Evolutionary conservation across 2,888 invertebrate species (phyloP), one percentile per base, ranked within the genome.

Genomic region (Pristionchus entomophagus): DNA sequence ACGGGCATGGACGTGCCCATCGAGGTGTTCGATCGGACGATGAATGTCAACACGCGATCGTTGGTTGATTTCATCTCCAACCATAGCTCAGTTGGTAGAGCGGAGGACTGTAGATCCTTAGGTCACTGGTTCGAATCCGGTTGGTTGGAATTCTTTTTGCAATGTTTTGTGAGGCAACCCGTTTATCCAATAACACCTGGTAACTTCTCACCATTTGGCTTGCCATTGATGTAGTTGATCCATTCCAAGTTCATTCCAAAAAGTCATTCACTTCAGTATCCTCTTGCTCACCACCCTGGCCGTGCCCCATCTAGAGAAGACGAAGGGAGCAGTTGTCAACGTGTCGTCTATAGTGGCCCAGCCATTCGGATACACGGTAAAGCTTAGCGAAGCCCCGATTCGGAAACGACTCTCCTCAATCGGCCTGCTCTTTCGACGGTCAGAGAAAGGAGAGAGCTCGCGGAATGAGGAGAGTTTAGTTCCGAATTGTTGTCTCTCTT

Each of bases 31-130:
- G 80, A 81, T 53, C 53, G 56, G n/a, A 81, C 41, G 22, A 53
- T 56, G 22, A 56, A 35, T 19, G 80, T 81, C 35, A 81, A 81
- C 26, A 8, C 45, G 17, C 22, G 80, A 81, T 81, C 80, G 80
- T 81, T 1, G n/a, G 32, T 53, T 81, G 12, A 14, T 29, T 26
- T 38, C 4, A 12, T 41, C 41, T 41, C 73, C 73, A 41, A 45
- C 73, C 73, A 73, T 73, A 73, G 73, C 73, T 73, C 73, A 73
- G 73, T 73, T 73, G 73, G 73, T 73, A 73, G 73, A 73, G 73
- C 73, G 73, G 41, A 38, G 73, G 73, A 73, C 73, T 73, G 73
- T 73, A 73, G 73, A 73, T 73, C 73, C 73, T 73, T 73, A 73
- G 73, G 73, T 73, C 73, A 73, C 73, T 73, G 73, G 73, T 73